Evolutionary conservation across 2,113 vertebrate genomes (phyloP), one percentile per base, ranked within the genome.

Genomic region (Heptranchias perlo): DNA sequence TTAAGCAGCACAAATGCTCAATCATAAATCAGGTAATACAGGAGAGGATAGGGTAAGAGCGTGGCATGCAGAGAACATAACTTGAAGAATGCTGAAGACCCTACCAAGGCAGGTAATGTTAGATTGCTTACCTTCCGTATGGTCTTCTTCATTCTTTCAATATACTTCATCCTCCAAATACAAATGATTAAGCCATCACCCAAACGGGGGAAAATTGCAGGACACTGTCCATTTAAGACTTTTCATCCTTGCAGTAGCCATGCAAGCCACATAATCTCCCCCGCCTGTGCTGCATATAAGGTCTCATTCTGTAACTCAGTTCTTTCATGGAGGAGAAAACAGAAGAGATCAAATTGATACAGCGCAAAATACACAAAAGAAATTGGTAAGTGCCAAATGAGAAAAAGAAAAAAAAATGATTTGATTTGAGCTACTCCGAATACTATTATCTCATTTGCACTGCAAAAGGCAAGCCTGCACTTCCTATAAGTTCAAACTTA

Each of bases 131-230:
- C 89, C 89, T 93, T 93, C 58, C 18, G 58, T 93, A 93, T 93
- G 89, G 89, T 93, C 89, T 93, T 93, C 89, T 93, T 93, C 89
- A 93, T 93, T 93, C 89, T 93, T 93, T 93, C 89, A 93, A 93
- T 61, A 93, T 64, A 93, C 58, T 93, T 93, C 89, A 93, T 93
- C 89, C 89, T 93, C 89, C 89, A 93, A 93, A 93, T 93, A 93
- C 58, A 93, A 93, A 93, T 93, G 58, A 93, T 93, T 93, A 93
- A 93, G 89, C 89, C 89, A 93, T 62, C 89, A 93, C 89, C 89
- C 89, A 93, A 93, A 93, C 58, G n/a, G 58, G 89, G 89, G 58
- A 93, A 93, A 62, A 64, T 93, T 93, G 89, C 89, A 93, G 25
- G 89, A 93, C 87, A 61, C 89, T 93, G 58, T 93, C 89, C 89